A percentile compares a stretch with the other conserved stretches of the same genome.
phyloP scores from a whole-genome alignment of 2,888 invertebrate species.

The Sericinus montela region DNA sequence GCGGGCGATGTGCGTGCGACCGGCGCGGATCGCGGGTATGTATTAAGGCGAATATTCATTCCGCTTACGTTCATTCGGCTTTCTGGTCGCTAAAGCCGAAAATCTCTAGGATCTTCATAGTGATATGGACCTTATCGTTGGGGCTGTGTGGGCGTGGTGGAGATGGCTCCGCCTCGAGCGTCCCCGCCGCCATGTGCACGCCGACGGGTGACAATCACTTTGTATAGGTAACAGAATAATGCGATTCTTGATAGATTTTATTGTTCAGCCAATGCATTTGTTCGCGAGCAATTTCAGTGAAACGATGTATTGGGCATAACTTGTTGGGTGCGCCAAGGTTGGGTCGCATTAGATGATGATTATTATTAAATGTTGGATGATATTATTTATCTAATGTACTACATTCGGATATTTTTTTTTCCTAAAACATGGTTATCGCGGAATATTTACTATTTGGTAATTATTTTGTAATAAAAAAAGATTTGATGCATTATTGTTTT shows the following conservation, averaged over 20 bases:
- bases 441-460: no score
- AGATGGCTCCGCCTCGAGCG: constrained; percentile 54
- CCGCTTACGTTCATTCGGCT: constrained; percentile 43
- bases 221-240: constrained; percentile 79
- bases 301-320: constrained; percentile 25
- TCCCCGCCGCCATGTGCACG: constrained; percentile 64
- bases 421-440: no score
- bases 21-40: constrained; percentile 60
- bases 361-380: constrained; percentile 9
- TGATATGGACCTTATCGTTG: constrained; percentile 73
- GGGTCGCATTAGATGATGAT: constrained; percentile 20
- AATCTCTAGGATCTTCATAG: constrained; percentile 61
- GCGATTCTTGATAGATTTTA: constrained; percentile 79
- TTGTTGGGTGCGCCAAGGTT: constrained; percentile 14
- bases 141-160: constrained; percentile 56
- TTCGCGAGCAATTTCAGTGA: constrained; percentile 51
- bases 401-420: not conserved
- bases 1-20: constrained; percentile 57
- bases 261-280: constrained; percentile 72
- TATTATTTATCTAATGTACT: no score
- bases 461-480: no score
- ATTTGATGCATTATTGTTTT: no score
- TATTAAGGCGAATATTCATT: constrained; percentile 62
- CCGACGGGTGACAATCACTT: constrained; percentile 74
- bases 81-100: constrained; percentile 65